Conservation (phyloP, 2,888 invertebrate species). For the Chirona hameri region DNA sequence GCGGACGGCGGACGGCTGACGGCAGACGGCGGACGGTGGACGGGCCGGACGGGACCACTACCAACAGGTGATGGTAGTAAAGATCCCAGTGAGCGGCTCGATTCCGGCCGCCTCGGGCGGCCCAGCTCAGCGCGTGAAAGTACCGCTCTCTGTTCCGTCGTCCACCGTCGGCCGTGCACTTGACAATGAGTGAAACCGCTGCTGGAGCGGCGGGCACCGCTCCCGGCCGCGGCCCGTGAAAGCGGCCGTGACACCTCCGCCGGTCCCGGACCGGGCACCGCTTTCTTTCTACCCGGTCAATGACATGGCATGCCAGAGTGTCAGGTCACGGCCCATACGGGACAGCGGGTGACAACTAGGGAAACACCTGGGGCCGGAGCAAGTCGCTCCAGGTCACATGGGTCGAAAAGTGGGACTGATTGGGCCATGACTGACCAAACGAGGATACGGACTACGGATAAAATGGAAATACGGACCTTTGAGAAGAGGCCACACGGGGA, state of each 20-base stretch:
- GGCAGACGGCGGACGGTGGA: too few species aligned
- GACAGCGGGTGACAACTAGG: background rate
- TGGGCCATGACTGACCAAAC: too few species aligned
- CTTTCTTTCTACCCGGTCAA: constrained; percentile 1
- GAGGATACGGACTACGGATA: too few species aligned
- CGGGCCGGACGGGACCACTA: too few species aligned
- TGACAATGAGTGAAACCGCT: constrained; percentile 13
- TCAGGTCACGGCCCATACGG: background rate
- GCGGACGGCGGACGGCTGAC: too few species aligned
- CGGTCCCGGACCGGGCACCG: background rate
- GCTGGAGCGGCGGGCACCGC: background rate
- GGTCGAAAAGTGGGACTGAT: background rate
- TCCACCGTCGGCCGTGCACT: background rate
- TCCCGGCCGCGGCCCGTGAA: background rate
- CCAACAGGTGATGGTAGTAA: too few species aligned
- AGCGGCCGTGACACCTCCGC: background rate
- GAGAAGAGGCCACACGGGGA: too few species aligned
- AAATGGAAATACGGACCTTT: too few species aligned
- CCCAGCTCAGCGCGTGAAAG: background rate
- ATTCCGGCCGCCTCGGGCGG: background rate
- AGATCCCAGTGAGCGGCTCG: too few species aligned
- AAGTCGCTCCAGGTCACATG: background rate
- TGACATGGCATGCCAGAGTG: background rate
- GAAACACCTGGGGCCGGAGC: background rate
- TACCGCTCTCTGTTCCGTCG: background rate